Evolutionary conservation across 1,140 invertebrate species (phyloP), one percentile per base, ranked within the genome.

Genomic region (Kradibia gibbosae): DNA sequence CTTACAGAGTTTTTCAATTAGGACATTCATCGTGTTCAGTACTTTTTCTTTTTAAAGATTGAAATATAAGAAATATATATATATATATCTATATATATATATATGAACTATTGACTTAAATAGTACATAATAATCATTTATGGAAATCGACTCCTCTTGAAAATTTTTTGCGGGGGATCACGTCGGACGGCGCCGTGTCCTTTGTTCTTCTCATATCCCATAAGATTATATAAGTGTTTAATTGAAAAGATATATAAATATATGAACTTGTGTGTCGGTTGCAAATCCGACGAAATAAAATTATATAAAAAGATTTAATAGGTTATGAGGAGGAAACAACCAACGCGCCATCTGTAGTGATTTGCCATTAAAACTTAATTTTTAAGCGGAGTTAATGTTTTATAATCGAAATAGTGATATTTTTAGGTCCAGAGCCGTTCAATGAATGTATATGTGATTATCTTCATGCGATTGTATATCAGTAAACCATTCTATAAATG

Each of bases 381-480:
- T 42, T 48, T 48, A 31, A 45, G 73, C 25, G 36, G 45, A 70
- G 48, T 48, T n/a, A 36, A 55, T 20, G 57, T 75, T 81, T 81
- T 70, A 53, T 62, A 70, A 81, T 81, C 28, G 57, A 75, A 80
- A 70, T 70, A 81, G 73, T 75, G 80, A 81, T 81, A 81, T 45
- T 55, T 80, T 80, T 77, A 67, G 74, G 72, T 77, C 74, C 74
- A 72, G 79, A 83, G 78, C 82, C 76, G 76, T 83, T 78, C 74
- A 78, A 81, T 83, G 79, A 81, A 70, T 81, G 79, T 81, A 76
- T 60, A 83, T 81, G 79, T 81, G 73, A 82, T 82, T 72, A 75
- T 78, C 72, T 76, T 74, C 50, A 57, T 80, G 62, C 80, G 60
- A 45, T 80, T 80, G 31, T 70, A 50, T 70, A 31, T 80, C 60